Evolutionary conservation across 2,113 vertebrate genomes (phyloP).

Genomic region (Chionodraco myersi): DNA sequence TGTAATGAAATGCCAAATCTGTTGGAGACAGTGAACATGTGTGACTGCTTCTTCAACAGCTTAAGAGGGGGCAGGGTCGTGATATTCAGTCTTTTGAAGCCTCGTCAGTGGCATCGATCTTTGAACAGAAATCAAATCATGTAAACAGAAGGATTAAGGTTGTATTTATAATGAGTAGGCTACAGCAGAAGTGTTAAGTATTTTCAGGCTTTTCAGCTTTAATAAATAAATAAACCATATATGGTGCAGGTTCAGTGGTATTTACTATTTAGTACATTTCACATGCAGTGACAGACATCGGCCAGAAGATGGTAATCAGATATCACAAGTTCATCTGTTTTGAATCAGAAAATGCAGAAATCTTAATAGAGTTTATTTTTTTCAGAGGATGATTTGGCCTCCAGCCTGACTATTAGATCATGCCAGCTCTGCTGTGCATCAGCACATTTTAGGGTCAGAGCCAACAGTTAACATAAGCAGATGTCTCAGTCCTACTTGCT

Average conservation of each 20-base stretch:
- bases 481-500: constrained; percentile 28
- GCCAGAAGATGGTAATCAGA: constrained; percentile 67
- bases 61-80: constrained; percentile 6
- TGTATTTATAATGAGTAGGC: constrained; percentile 12
- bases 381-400: constrained; percentile 50
- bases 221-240: neutral
- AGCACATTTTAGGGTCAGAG: constrained; percentile 38
- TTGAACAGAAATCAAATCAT: constrained; percentile 18
- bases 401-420: constrained; percentile 34
- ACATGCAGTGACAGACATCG: constrained; percentile 39
- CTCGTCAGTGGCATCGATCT: constrained; percentile 21
- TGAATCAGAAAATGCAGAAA: constrained; percentile 20
- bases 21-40: constrained; percentile 2
- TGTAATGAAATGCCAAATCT: constrained; percentile 41
- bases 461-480: constrained; percentile 40
- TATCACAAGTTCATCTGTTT: constrained; percentile 32
- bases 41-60: neutral
- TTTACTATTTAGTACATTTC: neutral
- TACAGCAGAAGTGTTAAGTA: neutral
- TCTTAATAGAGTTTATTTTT: constrained; percentile 27
- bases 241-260: neutral
- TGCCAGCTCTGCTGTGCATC: constrained; percentile 54
- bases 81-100: constrained; percentile 19
- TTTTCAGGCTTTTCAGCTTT: neutral
- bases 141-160: constrained; percentile 8